phyloP scores from a whole-genome alignment of 2,113 vertebrate species.

The Castor canadensis region DNA sequence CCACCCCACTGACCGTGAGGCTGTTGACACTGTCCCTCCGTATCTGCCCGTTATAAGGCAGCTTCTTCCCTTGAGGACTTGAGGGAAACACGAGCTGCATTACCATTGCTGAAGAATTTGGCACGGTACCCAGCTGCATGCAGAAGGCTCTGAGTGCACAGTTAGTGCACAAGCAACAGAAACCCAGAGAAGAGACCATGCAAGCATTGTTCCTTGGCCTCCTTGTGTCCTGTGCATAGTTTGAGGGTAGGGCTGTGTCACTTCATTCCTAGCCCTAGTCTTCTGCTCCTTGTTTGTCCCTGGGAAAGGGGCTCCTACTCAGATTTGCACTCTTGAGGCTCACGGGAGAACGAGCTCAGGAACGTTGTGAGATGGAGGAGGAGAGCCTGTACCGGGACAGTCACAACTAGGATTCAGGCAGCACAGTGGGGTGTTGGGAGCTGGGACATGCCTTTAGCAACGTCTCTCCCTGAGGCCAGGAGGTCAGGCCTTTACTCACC shows the following conservation, averaged over 20 bases:
- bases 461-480: background rate
- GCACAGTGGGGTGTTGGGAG: background rate
- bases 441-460: background rate
- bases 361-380: no score
- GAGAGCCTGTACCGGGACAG: no score
- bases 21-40: no score
- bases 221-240: background rate
- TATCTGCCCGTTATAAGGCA: background rate
- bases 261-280: background rate
- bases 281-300: no score
- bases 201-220: background rate
- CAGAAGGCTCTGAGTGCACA: background rate
- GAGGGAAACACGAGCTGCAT: background rate
- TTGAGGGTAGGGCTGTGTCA: accelerated
- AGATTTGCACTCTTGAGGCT: background rate
- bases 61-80: background rate
- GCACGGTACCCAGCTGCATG: background rate
- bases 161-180: background rate
- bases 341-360: background rate
- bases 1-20: background rate
- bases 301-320: background rate
- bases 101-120: background rate
- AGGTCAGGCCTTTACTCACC: background rate
- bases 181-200: no score
- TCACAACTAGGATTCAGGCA: no score